A percentile compares a stretch with the other conserved stretches of the same genome.
Evolutionary conservation across 2,888 invertebrate species (phyloP).

Genomic region (Melitaea athalia): DNA sequence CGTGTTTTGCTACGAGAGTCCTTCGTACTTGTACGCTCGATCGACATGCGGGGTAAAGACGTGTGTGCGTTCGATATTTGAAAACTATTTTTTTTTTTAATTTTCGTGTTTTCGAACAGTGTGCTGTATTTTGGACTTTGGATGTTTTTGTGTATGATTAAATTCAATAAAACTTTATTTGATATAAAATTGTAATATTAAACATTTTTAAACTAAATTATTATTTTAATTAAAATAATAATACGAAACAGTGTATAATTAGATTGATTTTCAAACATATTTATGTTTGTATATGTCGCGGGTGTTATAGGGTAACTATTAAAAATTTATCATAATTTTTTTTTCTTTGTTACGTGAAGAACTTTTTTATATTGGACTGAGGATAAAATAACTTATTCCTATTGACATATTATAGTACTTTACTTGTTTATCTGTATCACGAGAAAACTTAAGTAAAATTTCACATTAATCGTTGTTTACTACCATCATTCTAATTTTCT

Average conservation of each 20-base stretch:
- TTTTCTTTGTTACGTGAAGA: too few relatives aligned
- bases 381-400: too few relatives aligned
- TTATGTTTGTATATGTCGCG: too few relatives aligned
- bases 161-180: not conserved
- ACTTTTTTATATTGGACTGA: too few relatives aligned
- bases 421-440: too few relatives aligned
- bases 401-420: too few relatives aligned
- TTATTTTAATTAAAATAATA: not conserved
- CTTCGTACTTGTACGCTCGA: slow-evolving; percentile 72
- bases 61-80: slow-evolving; percentile 58
- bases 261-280: too few relatives aligned
- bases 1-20: slow-evolving; percentile 57
- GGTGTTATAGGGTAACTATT: too few relatives aligned
- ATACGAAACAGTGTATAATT: not conserved
- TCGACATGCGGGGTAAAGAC: slow-evolving; percentile 61
- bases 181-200: too few relatives aligned
- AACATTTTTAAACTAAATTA: not conserved
- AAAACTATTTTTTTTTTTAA: slow-evolving; percentile 15
- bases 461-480: not conserved
- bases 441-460: not conserved
- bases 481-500: not conserved
- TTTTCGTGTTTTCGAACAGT: slow-evolving; percentile 25
- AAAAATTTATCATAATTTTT: too few relatives aligned
- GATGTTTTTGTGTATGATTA: slow-evolving; percentile 17
- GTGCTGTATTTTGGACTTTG: slow-evolving; percentile 19